Conservation (phyloP, 2,888 invertebrate species). For the Drosophila tanythrix region DNA sequence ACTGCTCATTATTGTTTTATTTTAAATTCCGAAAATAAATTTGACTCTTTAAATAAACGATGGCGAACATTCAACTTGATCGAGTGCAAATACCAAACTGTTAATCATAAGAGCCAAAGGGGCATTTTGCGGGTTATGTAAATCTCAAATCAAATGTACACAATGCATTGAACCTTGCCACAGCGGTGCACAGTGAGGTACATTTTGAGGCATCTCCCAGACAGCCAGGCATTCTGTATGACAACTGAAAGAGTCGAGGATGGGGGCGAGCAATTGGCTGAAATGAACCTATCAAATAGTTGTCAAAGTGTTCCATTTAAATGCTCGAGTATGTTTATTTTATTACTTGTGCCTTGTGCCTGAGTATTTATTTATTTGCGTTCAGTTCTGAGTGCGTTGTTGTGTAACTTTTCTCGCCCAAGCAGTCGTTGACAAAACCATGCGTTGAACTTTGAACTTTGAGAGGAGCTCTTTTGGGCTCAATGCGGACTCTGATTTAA, state of each 20-base stretch:
- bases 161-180: slow-evolving; percentile 68
- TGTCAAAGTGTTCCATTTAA: slow-evolving; percentile 82
- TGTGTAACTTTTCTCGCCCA: slow-evolving; percentile 72
- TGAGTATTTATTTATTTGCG: slow-evolving; percentile 75
- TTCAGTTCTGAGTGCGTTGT: slow-evolving; percentile 58
- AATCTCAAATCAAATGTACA: slow-evolving; percentile 52
- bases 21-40: slow-evolving; percentile 28
- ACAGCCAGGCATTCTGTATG: background rate
- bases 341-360: slow-evolving; percentile 62
- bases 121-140: background rate
- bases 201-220: slow-evolving; percentile 6
- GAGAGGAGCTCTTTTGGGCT: slow-evolving; percentile 24
- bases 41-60: slow-evolving; percentile 53
- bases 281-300: slow-evolving; percentile 79
- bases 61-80: slow-evolving; percentile 31
- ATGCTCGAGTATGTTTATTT: slow-evolving; percentile 76
- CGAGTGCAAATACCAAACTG: slow-evolving; percentile 31
- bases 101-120: slow-evolving; percentile 29
- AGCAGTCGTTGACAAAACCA: slow-evolving; percentile 65
- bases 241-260: background rate
- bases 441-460: slow-evolving; percentile 79
- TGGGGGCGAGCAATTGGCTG: slow-evolving; percentile 44
- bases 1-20: slow-evolving; percentile 26
- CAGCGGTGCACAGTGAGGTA: background rate
- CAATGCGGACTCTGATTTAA: slow-evolving; percentile 23